phyloP scores from a whole-genome alignment of 2,797 vertebrate species.

The Mormyrus hasselquistii region DNA sequence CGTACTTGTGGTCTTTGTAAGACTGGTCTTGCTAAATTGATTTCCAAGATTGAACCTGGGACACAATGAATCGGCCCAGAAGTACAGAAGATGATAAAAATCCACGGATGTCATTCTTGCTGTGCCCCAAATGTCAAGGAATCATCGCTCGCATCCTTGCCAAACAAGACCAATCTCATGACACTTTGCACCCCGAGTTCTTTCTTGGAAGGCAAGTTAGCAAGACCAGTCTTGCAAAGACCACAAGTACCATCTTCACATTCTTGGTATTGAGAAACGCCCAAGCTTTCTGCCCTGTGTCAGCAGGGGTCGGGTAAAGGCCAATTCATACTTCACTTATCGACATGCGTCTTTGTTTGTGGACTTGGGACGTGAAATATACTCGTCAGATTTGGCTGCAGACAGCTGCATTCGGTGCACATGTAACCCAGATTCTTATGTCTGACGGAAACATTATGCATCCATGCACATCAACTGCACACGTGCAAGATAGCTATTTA shows the following conservation, averaged over 20 bases:
- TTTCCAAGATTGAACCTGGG: not conserved
- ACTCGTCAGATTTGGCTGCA: no score
- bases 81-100: not conserved
- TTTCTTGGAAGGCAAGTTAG: not conserved
- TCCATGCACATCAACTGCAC: no score
- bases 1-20: not conserved
- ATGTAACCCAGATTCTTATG: no score
- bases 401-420: no score
- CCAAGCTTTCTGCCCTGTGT: no score
- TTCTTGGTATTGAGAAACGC: not conserved
- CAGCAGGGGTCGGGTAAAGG: no score
- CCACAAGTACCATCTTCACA: not conserved
- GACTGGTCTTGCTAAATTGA: not conserved
- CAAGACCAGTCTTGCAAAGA: not conserved
- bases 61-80: not conserved
- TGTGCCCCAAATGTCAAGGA: not conserved
- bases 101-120: not conserved
- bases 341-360: no score
- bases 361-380: no score
- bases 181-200: not conserved
- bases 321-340: no score
- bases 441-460: no score
- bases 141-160: not conserved
- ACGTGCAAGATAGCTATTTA: no score
- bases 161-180: not conserved